Conservation (phyloP, 2,113 vertebrate species). For the Menura novaehollandiae region DNA sequence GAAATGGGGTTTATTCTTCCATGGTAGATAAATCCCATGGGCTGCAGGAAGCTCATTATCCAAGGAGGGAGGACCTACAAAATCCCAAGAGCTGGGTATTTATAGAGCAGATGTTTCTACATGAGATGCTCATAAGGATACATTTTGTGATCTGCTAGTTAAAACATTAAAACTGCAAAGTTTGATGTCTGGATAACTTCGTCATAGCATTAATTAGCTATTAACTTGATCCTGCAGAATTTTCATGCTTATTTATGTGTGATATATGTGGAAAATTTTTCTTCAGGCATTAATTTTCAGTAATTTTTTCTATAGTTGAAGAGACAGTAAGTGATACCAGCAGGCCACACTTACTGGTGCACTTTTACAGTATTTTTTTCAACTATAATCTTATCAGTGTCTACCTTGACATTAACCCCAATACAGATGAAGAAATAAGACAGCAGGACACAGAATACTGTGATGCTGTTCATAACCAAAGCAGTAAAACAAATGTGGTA, state of each 20-base stretch:
- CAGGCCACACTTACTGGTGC: not conserved
- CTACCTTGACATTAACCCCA: not conserved
- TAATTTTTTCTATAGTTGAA: not conserved
- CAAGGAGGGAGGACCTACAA: not conserved
- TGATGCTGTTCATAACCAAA: not conserved
- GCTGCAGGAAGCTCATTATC: not conserved
- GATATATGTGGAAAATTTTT: not conserved
- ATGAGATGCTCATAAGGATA: not conserved
- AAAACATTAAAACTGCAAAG: not conserved
- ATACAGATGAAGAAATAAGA: not conserved
- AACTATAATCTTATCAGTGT: not conserved
- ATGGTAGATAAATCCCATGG: not conserved
- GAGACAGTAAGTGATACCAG: not conserved
- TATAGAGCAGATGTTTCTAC: not conserved
- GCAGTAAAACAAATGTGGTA: not conserved
- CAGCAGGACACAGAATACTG: not conserved
- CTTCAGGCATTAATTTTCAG: not conserved
- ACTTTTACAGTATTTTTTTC: not conserved
- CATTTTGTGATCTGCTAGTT: not conserved
- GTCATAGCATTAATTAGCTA: slow-evolving; percentile 1
- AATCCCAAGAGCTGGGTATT: not conserved
- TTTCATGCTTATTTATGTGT: not conserved
- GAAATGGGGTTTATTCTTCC: not conserved
- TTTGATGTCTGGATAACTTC: not conserved
- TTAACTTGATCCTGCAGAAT: not conserved